A percentile compares a stretch with the other conserved stretches of the same genome.
These are phyloP conservation scores for Takifugu bimaculatus DNA, from an alignment of 2,113 vertebrate genomes.

Conservation along the genomic window DNA sequence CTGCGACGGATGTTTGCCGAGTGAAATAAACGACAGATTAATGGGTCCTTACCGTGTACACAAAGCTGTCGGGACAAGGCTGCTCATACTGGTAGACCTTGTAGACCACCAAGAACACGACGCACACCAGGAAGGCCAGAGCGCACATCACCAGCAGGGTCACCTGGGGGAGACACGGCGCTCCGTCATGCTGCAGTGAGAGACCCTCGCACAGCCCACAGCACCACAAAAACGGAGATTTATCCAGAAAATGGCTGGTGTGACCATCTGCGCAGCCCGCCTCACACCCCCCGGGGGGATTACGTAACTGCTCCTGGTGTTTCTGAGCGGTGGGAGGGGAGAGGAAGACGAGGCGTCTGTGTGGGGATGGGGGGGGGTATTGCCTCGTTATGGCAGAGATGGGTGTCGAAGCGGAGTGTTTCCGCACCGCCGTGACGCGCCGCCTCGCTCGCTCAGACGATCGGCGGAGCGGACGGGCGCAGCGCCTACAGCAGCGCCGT, in stretches of 20 bases:
- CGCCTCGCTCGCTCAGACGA: neutral
- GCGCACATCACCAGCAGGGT: slow-evolving; percentile 91
- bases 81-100: slow-evolving; percentile 97
- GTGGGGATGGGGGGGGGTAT: slow-evolving; percentile 25
- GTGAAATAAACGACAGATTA: neutral
- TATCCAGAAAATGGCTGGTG: slow-evolving; percentile 18
- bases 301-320: slow-evolving; percentile 46
- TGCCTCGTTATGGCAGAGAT: slow-evolving; percentile 4
- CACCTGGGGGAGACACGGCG: slow-evolving; percentile 72
- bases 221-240: too few relatives aligned
- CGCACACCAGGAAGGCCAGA: slow-evolving; percentile 90
- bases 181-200: slow-evolving; percentile 2
- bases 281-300: slow-evolving; percentile 44
- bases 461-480: neutral
- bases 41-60: slow-evolving; percentile 79
- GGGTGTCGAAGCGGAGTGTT: slow-evolving; percentile 6
- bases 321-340: slow-evolving; percentile 29
- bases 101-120: slow-evolving; percentile 96
- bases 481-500: slow-evolving; percentile 29
- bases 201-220: slow-evolving; percentile 2
- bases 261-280: slow-evolving; percentile 44
- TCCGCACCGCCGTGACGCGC: neutral
- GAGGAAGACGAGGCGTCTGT: neutral
- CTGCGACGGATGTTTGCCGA: too few relatives aligned
- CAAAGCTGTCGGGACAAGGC: slow-evolving; percentile 88